Evolutionary conservation across 2,113 vertebrate genomes (phyloP).

Genomic region (Xiphophorus couchianus): DNA sequence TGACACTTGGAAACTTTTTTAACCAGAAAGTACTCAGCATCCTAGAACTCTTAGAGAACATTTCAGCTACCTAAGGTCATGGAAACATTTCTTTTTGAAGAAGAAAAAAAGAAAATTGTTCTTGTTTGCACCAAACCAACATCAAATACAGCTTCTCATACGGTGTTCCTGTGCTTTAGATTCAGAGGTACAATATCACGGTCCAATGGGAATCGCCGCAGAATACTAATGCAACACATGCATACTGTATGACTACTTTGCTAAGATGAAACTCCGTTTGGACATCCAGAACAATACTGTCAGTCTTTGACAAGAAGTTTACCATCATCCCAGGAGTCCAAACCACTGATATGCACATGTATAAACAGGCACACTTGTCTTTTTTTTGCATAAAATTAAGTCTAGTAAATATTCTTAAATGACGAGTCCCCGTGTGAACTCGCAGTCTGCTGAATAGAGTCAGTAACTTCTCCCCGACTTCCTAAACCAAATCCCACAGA

Average conservation of each 20-base stretch:
- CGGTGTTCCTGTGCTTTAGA: constrained; percentile 41
- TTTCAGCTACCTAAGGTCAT: background rate
- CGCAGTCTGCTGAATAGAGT: constrained; percentile 28
- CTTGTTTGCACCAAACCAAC: constrained; percentile 9
- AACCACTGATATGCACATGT: constrained; percentile 31
- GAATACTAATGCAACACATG: constrained; percentile 49
- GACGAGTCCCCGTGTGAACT: constrained; percentile 58
- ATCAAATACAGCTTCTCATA: constrained; percentile 42
- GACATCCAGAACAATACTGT: constrained; percentile 40
- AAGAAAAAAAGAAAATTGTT: background rate
- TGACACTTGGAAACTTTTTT: background rate
- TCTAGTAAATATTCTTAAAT: constrained; percentile 57
- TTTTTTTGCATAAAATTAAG: constrained; percentile 57
- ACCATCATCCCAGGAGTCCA: constrained; percentile 33
- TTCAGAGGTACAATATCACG: constrained; percentile 16
- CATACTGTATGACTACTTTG: constrained; percentile 15
- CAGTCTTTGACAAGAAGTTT: constrained; percentile 55
- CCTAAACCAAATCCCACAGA: constrained; percentile 64
- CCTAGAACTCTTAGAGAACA: background rate
- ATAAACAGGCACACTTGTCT: constrained; percentile 56
- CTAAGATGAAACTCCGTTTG: constrained; percentile 47
- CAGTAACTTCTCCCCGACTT: constrained; percentile 62
- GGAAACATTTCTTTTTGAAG: background rate
- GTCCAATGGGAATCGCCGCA: constrained; percentile 31
- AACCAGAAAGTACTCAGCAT: background rate